Evolutionary conservation across 2,888 invertebrate species (phyloP).

Genomic region (Chaetogeoica ovagalla): DNA sequence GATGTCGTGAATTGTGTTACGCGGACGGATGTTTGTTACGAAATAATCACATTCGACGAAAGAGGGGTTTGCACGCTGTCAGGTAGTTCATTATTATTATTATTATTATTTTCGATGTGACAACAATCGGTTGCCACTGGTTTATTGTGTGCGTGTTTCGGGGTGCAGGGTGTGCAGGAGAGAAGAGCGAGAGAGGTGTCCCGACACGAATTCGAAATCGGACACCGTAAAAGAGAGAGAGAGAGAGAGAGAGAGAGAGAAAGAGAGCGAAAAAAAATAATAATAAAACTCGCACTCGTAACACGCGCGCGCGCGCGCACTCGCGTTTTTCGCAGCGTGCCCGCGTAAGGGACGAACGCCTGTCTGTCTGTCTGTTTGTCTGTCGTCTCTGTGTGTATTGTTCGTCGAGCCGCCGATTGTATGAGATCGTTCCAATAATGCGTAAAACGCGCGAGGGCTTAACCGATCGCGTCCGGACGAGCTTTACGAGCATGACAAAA

Average conservation of each 20-base stretch:
- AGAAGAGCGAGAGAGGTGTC: neutral
- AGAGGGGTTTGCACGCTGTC: constrained; percentile 19
- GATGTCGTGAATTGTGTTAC: no score
- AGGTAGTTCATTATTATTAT: constrained; percentile 48
- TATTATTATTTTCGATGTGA: constrained; percentile 31
- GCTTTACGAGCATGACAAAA: no score
- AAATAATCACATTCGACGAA: constrained; percentile 16
- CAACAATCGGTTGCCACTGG: constrained; percentile 45
- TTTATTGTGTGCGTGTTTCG: constrained; percentile 2
- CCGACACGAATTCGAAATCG: constrained; percentile 45
- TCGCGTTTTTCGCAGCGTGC: constrained; percentile 45
- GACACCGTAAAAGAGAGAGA: constrained; percentile 24
- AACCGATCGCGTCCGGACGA: neutral
- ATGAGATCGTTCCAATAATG: constrained; percentile 34
- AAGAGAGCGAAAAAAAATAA: constrained; percentile 16
- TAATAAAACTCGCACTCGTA: neutral
- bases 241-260: neutral
- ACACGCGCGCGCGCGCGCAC: no score
- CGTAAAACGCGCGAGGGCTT: neutral
- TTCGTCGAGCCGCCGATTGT: constrained; percentile 13
- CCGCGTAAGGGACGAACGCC: constrained; percentile 29
- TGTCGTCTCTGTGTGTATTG: constrained; percentile 34
- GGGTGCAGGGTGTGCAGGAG: no score
- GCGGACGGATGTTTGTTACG: constrained; percentile 48
- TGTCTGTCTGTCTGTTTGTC: constrained; percentile 33